Base-by-base conservation (phyloP, 2,888 invertebrate genomes). In the Cantharis rufa region DNA sequence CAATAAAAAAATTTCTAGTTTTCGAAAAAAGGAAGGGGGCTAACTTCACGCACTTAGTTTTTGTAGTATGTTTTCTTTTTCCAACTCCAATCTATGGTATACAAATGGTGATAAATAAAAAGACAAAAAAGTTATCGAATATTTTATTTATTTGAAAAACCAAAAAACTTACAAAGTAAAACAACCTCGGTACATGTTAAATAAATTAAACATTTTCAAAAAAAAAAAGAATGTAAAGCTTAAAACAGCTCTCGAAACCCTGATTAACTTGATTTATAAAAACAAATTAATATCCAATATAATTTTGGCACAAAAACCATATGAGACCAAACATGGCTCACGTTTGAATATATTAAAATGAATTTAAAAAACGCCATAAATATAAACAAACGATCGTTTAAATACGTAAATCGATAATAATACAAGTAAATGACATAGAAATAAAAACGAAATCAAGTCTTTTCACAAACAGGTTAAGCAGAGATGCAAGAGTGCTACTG, bases 211-310 rank as follows among this genome's bases (percentile, higher is more conserved):
- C 87, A 87, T 87, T 87, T 87, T 88, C 88, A 87, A 88, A 88
- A 88, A 24, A 21, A 24, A 88, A 48, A 48, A 48, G 32, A 32
- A 66, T 88, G 88, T 84, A 88, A 84, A 88, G 87, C 87, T 86
- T 84, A 85, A 84, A 77, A 84, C 90, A 89, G 90, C 90, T 90
- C 90, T 90, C 88, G 90, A 89, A 87, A 89, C 88, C 89, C 89
- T 89, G 89, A 90, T 89, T 90, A 89, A 90, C 87, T 87, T 86
- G 84, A 83, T 83, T n/a, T 83, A 81, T 81, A 82, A 81, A 82
- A 84, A 84, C 83, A 82, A 81, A 83, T 85, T 85, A 85, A 86
- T 86, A 82, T 83, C 84, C 82, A 82, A 80, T 82, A 83, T 82
- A 82, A 82, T 72, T 80, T 79, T 80, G 75, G 70, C 75, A 80